Evolutionary conservation across 2,888 invertebrate genomes (phyloP), one percentile per base, ranked within the genome.

Genomic region (Oxytorus armatus): DNA sequence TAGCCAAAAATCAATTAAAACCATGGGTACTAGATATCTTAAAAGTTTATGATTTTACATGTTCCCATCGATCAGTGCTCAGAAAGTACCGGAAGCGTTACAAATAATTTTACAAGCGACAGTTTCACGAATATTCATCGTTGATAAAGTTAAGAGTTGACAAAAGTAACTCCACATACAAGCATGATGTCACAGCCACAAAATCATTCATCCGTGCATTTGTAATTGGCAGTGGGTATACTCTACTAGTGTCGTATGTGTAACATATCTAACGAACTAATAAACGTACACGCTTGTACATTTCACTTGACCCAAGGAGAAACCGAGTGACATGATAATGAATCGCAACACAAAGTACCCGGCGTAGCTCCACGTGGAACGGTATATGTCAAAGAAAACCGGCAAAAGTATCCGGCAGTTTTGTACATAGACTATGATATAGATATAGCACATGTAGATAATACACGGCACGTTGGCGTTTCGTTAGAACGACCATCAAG

Each of bases 401-500:
- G 68, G 42, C 51, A 69, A 69, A 79, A 55, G 65, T 33, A 57
- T 39, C 39, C 33, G 44, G 29, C 57, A 5, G 25, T 55, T 14
- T n/a, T n/a, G 21, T 77, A 36, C 44, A 11, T 16, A 39, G 14
- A 44, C 53, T 23, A 21, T 42, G 36, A 51, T 33, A 66, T 36
- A 42, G 44, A 74, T 53, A 57, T 33, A 57, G 44, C 44, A 51
- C 51, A 14, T 18, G 63, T 8, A 16, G 36, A 77, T 59, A 53
- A 59, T 57, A 42, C n/a, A n/a, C 55, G 57, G 61, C 66, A 61
- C 49, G 70, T 66, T 53, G 33, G 23, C 42, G 44, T 74, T 66
- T 77, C 49, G 53, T 79, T 59, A 39, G 53, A 66, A 14, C 66
- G 68, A 65, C 65, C 49, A 77, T 83, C 79, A 79, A 8, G 75